Base-by-base conservation (phyloP, 92 coral and sea anemone genomes). In the Porites evermanni region DNA sequence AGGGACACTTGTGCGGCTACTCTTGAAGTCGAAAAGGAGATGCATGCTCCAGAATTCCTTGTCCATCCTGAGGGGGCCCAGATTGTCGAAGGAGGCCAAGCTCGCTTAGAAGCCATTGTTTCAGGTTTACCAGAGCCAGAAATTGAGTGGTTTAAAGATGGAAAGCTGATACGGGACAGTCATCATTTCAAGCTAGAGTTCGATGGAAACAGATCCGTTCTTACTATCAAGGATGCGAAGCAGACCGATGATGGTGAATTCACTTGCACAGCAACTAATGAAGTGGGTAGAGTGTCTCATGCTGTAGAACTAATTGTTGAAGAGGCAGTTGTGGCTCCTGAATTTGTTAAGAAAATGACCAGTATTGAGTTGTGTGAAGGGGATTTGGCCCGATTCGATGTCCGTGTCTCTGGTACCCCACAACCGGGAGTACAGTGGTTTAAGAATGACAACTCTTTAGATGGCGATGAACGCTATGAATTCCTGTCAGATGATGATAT, bases 381-480 rank as follows among this genome's bases (percentile, higher is more conserved):
- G 24, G 96, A 94, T 64, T 86, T 94, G 75, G 99, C 92, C 38
- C 93, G 95, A 73, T 95, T 97, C 72, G 93, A 93, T 77, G 98
- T 97, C 18, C 94, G 98, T 53, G 97, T 97, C 47, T 91, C 95
- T 68, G 98, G 99, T 56, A 97, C 98, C 61, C 99, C 99, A 70
- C 94, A 88, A 21, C 99, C 99, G 64, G 91, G 93, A 63, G 96
- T 95, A 13, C 70, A 78, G 74, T 97, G 99, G 99, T 92, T 80
- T 32, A 97, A 93, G 74, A 88, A 92, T 87, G 98, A 94, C 76
- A 68, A 69, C 4, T 85, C 92, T 14, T 67, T 97, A 75, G 87
- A 88, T 76, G 95, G 94, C 26, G 88, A 88, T 70, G 93, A 83
- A 20, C 93, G 93, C 53, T 86, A 78, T 61, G 94, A 88, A 52